Percentiles rank a stretch among this genome's conserved stretches.
phyloP scores from a whole-genome alignment of 2,797 vertebrate species.

The Sebastes itinus region DNA sequence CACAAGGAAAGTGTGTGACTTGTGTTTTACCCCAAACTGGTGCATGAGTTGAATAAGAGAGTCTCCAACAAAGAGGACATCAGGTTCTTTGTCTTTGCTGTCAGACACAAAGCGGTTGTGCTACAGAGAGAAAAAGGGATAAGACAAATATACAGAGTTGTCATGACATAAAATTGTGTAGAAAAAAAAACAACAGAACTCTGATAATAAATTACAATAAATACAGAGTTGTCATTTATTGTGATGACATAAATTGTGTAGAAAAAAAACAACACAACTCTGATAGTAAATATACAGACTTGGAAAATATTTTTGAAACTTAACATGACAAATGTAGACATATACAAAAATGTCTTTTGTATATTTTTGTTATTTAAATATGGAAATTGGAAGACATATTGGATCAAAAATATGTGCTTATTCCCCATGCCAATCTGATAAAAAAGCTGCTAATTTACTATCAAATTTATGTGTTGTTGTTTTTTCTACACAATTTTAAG shows the following conservation, averaged over 20 bases:
- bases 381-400: background rate
- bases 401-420: background rate
- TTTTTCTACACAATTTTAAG: too few species aligned
- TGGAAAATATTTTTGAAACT: background rate
- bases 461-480: background rate
- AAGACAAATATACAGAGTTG: background rate
- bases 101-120: conserved; percentile 91
- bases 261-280: too few species aligned
- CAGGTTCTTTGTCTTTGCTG: conserved; percentile 94
- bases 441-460: background rate
- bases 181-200: fast-evolving
- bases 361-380: background rate
- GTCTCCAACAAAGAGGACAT: conserved; percentile 93
- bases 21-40: conserved; percentile 88
- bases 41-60: conserved; percentile 91
- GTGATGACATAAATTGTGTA: too few species aligned
- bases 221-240: too few species aligned
- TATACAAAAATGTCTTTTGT: background rate
- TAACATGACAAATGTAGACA: background rate
- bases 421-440: background rate
- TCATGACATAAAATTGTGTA: too few species aligned
- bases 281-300: background rate
- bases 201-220: too few species aligned
- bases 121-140: conserved; percentile 63
- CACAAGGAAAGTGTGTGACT: background rate